Base-by-base conservation (phyloP, 2,888 invertebrate species). In the Sericinus montela region DNA sequence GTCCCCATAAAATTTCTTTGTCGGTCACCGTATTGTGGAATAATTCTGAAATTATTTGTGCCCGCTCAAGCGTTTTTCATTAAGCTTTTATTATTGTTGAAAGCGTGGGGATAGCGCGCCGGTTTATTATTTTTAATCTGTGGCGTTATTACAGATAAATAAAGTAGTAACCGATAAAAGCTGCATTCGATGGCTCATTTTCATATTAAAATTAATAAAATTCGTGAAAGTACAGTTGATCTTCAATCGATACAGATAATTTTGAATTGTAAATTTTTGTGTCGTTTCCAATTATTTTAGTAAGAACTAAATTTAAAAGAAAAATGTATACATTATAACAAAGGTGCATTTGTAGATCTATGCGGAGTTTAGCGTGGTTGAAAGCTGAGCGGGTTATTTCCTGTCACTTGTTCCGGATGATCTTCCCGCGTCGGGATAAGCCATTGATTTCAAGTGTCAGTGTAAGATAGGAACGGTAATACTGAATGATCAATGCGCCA, bases 1-100 rank as follows among this genome's bases (percentile, higher is more conserved):
- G 45, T 39, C 39, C 45, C 45, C 38, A 37, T 45, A 19, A 38
- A 35, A 25, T 16, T 32, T 37, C 45, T 45, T 45, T 45, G 45
- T 45, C 39, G 39, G 37, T 30, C 45, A 55, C 47, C 47, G 48
- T 53, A 52, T 56, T 48, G 55, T 48, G 40, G 36, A 49, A 46
- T 16, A 43, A 62, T 56, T 59, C 48, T 49, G 46, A 56, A 60
- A 57, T 63, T 54, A 62, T 64, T 59, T 52, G 59, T 47, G 54
- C 44, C 53, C 60, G 50, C 53, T 63, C 57, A 49, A 59, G 56
- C 58, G 62, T 52, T 56, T 67, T 62, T 59, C 60, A 67, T 66
- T 62, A 63, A 54, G 55, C 56, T 56, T 51, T 59, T 60, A 60
- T 60, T 62, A 60, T 63, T 60, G 52, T 54, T 47, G 51, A 54